Conservation (phyloP, 2,113 vertebrate genomes). For the Callocephalon fimbriatum region DNA sequence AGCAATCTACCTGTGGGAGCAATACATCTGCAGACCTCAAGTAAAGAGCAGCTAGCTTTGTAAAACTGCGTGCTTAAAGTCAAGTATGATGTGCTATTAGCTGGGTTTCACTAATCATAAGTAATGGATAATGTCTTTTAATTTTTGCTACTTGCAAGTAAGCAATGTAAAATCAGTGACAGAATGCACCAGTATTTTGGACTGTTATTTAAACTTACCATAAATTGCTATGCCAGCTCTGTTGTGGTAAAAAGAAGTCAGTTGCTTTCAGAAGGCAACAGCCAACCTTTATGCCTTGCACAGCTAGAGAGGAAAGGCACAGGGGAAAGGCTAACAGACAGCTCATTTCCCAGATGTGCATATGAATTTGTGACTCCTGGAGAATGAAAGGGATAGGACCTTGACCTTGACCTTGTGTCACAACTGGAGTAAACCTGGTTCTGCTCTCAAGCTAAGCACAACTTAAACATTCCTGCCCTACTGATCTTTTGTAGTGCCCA, state of each 20-base stretch:
- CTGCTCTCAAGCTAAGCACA: not conserved
- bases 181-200: not conserved
- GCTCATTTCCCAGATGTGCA: not conserved
- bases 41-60: not conserved
- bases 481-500: not conserved
- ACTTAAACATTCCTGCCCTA: not conserved
- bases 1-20: not conserved
- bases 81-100: not conserved
- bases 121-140: not conserved
- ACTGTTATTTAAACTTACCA: not conserved
- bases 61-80: not conserved
- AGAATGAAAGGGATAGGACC: not conserved
- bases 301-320: not conserved
- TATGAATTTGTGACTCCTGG: not conserved
- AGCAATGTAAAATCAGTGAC: not conserved
- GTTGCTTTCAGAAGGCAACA: not conserved
- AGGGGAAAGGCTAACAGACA: not conserved
- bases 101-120: rapidly evolving
- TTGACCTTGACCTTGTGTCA: not conserved
- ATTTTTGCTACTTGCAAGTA: not conserved
- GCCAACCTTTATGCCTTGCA: not conserved
- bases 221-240: not conserved
- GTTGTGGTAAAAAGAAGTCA: too few species aligned
- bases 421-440: not conserved
- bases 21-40: not conserved